Conservation (phyloP, 2,797 vertebrate species). For the Mormyrops boulengeri region DNA sequence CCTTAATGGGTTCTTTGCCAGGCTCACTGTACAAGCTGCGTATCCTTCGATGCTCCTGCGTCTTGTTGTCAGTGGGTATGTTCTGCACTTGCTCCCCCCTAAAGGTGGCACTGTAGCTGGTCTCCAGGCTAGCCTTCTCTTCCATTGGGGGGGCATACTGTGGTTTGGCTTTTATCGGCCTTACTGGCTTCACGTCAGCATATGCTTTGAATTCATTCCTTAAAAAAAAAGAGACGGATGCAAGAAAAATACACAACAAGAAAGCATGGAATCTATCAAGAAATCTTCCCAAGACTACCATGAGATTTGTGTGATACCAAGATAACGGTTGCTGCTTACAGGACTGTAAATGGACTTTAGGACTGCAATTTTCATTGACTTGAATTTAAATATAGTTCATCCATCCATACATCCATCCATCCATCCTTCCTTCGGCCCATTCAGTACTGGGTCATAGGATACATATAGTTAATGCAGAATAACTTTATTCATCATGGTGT, state of each 20-base stretch:
- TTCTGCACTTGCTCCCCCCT: slow-evolving; percentile 85
- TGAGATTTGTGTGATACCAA: neutral
- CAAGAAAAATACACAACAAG: neutral
- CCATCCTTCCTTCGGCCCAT: neutral
- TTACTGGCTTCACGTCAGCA: slow-evolving; percentile 82
- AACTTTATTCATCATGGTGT: neutral
- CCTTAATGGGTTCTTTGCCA: slow-evolving; percentile 81
- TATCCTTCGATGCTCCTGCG: slow-evolving; percentile 85
- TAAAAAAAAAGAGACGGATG: neutral
- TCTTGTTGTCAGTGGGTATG: slow-evolving; percentile 74
- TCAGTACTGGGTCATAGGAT: neutral
- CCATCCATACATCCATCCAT: neutral
- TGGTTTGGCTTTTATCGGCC: slow-evolving; percentile 76
- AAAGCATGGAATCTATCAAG: neutral
- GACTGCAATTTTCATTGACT: neutral
- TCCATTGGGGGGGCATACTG: slow-evolving; percentile 78
- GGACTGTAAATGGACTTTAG: neutral
- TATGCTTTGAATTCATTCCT: slow-evolving; percentile 95
- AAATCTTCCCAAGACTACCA: neutral
- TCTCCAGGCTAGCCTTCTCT: slow-evolving; percentile 77
- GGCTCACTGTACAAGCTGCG: slow-evolving; percentile 92
- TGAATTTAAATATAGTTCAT: neutral
- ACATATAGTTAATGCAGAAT: neutral
- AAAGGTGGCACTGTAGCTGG: slow-evolving; percentile 91
- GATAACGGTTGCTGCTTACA: neutral